Evolutionary conservation across 2,888 invertebrate genomes (phyloP), one percentile per base, ranked within the genome.

Genomic region (Drosophila tanythrix): DNA sequence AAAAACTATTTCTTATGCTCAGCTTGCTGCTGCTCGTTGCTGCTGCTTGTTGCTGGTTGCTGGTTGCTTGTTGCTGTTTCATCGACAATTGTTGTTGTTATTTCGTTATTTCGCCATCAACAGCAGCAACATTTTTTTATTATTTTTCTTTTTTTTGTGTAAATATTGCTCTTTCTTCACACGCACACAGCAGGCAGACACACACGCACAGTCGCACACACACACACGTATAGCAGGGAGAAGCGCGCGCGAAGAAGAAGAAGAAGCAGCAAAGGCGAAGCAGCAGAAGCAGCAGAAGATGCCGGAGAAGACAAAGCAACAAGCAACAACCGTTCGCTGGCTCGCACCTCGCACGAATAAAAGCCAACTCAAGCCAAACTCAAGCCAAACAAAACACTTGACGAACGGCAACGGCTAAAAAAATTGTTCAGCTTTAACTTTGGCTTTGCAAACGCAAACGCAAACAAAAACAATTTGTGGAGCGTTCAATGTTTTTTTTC

Each of bases 151-250:
- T 51, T 64, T 57, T 65, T 68, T 62, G 70, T 74, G 74, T 76
- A 81, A 81, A 81, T 89, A 89, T 88, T 82, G 74, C 84, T 85
- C 82, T 89, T 89, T 89, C 90, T 88, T 89, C 83, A 85, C 82
- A 85, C 83, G 82, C 79, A 89, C 81, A 78, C 52, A 15, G 46
- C 59, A 61, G 76, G 21, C 66, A 64, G 40, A n/a, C 60, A 46
- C 29, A 29, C 29, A 63, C 72, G 48, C 72, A 58, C 60, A 73
- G 67, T 43, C 72, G 58, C 59, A 60, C 61, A 50, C 25, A 65
- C 36, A 38, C n/a, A 27, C 21, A 62, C 35, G n/a, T 18, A 52
- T 51, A 64, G 55, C 13, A 62, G 40, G 60, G 48, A 62, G 60
- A 40, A 67, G 70, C 50, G 61, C 64, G 66, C 68, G 70, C 76